These are phyloP conservation scores for Apodemia zela DNA, from an alignment of 2,888 invertebrate species.

Conservation along the genomic window DNA sequence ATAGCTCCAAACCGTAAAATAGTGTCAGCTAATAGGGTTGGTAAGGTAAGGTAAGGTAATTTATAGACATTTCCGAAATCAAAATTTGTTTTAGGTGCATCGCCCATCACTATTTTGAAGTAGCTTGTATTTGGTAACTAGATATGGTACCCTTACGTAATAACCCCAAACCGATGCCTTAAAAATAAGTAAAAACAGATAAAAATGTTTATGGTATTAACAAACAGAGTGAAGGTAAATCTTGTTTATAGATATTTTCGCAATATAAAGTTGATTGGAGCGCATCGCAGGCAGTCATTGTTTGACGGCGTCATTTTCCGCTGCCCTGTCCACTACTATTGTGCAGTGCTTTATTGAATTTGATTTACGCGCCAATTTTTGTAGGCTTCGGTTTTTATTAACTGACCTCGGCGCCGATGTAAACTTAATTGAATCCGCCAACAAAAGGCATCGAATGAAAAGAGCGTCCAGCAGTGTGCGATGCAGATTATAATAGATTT, in stretches of 20 bases:
- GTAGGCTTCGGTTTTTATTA: conserved; percentile 77
- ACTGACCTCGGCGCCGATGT: conserved; percentile 78
- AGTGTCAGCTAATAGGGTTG: too few species aligned
- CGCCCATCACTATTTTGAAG: too few species aligned
- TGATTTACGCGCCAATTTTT: conserved; percentile 78
- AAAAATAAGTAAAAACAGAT: too few species aligned
- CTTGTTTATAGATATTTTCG: conserved; percentile 20
- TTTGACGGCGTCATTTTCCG: conserved; percentile 60
- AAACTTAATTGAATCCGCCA: conserved; percentile 78
- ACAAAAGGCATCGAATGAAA: conserved; percentile 78
- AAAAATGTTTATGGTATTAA: background rate
- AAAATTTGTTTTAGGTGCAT: too few species aligned
- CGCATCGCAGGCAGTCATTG: conserved; percentile 44
- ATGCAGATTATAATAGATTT: conserved; percentile 78
- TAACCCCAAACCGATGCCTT: too few species aligned
- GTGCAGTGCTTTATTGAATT: conserved; percentile 75
- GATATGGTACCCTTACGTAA: too few species aligned
- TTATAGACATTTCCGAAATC: too few species aligned
- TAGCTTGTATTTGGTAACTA: too few species aligned
- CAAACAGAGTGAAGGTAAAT: background rate
- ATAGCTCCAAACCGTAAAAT: too few species aligned
- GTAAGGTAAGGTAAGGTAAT: too few species aligned
- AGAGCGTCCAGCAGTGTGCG: conserved; percentile 76
- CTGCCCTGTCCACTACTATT: conserved; percentile 54
- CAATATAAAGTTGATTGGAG: conserved; percentile 44